Percentiles rank a stretch among this genome's conserved stretches.
Conservation (phyloP, 2,888 invertebrate genomes). For the Lamellibrachia columna region DNA sequence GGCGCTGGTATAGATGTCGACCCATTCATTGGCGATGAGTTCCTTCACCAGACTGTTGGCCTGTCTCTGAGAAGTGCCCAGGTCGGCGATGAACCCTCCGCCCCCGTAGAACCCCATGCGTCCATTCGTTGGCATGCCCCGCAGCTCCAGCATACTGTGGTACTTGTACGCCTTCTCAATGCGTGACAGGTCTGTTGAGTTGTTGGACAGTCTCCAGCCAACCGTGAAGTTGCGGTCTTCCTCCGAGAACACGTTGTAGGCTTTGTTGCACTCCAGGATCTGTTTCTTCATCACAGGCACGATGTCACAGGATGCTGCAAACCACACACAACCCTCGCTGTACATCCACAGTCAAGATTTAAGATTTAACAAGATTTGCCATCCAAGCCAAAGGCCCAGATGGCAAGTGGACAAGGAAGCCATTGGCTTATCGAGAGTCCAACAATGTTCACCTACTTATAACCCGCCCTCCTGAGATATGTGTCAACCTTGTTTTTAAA, state of each 20-base stretch:
- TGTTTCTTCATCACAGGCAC: neutral
- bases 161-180: neutral
- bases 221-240: constrained; percentile 39
- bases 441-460: no score
- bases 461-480: no score
- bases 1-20: constrained; percentile 37
- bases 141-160: constrained; percentile 25
- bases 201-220: constrained; percentile 23
- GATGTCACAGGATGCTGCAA: constrained; percentile 28
- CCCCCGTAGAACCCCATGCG: constrained; percentile 38
- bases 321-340: no score
- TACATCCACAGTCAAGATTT: no score
- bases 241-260: constrained; percentile 26
- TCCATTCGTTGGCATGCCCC: constrained; percentile 34
- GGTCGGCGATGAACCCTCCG: constrained; percentile 42
- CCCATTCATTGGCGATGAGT: constrained; percentile 31
- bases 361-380: no score
- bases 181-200: neutral
- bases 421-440: no score
- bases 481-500: no score
- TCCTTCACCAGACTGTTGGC: constrained; percentile 32
- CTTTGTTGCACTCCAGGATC: constrained; percentile 33
- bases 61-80: constrained; percentile 32
- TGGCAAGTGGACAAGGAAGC: no score
- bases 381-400: no score